phyloP scores from a whole-genome alignment of 2,888 invertebrate genomes.

The Dicycla oo region DNA sequence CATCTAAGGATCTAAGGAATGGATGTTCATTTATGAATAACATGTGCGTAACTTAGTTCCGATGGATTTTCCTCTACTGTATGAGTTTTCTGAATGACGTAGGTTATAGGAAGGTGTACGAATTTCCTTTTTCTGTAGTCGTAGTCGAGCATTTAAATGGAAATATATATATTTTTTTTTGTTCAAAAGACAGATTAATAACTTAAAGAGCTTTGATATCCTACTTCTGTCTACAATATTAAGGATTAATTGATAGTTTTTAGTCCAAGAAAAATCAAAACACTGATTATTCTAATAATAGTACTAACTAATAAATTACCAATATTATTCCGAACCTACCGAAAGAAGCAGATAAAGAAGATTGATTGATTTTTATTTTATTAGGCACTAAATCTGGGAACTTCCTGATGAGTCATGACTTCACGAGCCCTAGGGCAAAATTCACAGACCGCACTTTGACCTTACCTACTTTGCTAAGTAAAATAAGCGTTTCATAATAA shows the following conservation, averaged over 20 bases:
- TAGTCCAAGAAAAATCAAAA: neutral
- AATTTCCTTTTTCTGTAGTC: neutral
- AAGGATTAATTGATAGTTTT: neutral
- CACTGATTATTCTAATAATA: neutral
- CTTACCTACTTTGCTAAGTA: neutral
- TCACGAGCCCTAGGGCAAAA: neutral
- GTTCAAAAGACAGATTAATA: neutral
- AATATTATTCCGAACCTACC: neutral
- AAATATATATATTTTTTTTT: no score
- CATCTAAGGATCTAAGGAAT: constrained; percentile 12
- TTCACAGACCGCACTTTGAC: neutral
- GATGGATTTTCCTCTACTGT: neutral
- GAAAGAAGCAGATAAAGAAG: neutral
- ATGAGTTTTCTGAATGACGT: constrained; percentile 2
- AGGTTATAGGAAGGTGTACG: neutral
- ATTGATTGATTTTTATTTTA: constrained; percentile 1
- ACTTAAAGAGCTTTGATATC: neutral
- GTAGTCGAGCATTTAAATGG: no score
- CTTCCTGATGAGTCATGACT: neutral
- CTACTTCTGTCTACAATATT: neutral
- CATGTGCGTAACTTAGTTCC: no score
- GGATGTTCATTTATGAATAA: constrained; percentile 8
- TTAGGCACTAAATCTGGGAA: neutral
- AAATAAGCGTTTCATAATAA: neutral
- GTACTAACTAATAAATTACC: no score